Evolutionary conservation across 2,113 vertebrate genomes (phyloP).

Genomic region (Eublepharis macularius): DNA sequence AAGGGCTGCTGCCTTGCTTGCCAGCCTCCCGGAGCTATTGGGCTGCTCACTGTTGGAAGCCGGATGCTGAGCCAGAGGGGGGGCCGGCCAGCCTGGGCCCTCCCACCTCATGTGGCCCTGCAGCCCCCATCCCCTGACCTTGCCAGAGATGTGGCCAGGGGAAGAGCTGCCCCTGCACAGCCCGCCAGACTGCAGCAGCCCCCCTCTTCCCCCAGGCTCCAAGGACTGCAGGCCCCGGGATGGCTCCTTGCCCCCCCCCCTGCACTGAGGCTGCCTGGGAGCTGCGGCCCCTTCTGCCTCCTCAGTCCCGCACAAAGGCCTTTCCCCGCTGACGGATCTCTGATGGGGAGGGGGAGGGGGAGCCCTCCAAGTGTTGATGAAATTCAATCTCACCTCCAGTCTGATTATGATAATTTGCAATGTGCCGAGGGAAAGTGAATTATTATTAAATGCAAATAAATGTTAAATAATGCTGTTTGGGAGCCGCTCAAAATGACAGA

Average conservation of each 20-base stretch:
- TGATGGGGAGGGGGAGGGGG: neutral
- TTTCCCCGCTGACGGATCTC: slow-evolving; percentile 29
- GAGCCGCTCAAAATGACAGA: neutral
- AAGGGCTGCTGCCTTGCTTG: too few species aligned
- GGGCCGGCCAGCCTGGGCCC: too few species aligned
- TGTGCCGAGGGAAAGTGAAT: slow-evolving; percentile 5
- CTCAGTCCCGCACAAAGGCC: neutral
- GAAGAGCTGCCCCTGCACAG: too few species aligned
- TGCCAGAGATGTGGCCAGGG: too few species aligned
- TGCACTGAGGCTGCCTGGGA: neutral
- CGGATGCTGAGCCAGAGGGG: too few species aligned
- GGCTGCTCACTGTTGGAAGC: too few species aligned
- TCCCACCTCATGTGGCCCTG: too few species aligned
- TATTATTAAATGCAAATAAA: slow-evolving; percentile 48
- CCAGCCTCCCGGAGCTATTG: too few species aligned
- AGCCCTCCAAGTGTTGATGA: neutral
- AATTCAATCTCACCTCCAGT: slow-evolving; percentile 22
- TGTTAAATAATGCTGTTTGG: slow-evolving; percentile 34
- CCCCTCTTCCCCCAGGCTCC: too few species aligned
- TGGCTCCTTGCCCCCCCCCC: neutral
- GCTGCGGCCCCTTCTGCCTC: fast-evolving
- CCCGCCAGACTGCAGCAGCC: too few species aligned
- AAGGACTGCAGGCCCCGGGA: too few species aligned
- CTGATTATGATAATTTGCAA: slow-evolving; percentile 39
- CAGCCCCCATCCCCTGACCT: too few species aligned